These are phyloP conservation scores for Ormyrus thymus DNA, from an alignment of 2,888 invertebrate genomes.

Conservation along the genomic window DNA sequence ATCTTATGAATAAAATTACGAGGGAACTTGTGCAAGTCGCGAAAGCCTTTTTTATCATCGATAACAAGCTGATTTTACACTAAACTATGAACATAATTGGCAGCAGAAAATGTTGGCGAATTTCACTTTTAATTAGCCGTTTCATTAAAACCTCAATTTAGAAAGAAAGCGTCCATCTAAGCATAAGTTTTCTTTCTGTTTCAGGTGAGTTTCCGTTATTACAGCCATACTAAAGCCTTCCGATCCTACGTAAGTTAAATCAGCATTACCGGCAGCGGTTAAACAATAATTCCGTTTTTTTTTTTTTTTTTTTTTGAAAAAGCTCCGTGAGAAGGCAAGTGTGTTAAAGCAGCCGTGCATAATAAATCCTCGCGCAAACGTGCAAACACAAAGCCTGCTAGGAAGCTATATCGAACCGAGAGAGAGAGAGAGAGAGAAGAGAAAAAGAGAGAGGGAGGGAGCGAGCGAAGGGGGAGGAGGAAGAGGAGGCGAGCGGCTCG, in stretches of 20 bases:
- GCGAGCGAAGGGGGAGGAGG: slow-evolving; percentile 39
- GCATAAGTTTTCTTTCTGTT: slow-evolving; percentile 41
- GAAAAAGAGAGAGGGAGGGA: slow-evolving; percentile 41
- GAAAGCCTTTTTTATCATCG: too few relatives aligned
- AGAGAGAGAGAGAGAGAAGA: slow-evolving; percentile 50
- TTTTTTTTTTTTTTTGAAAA: too few relatives aligned
- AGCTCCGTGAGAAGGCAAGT: slow-evolving; percentile 14
- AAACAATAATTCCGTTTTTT: too few relatives aligned
- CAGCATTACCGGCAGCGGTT: too few relatives aligned
- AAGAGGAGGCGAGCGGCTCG: slow-evolving; percentile 56
- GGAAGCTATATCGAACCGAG: slow-evolving; percentile 38
- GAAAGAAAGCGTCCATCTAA: background rate
- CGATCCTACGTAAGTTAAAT: slow-evolving; percentile 25
- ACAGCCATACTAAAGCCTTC: background rate
- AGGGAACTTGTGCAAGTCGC: background rate
- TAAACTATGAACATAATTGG: too few relatives aligned
- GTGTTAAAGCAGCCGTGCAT: slow-evolving; percentile 56
- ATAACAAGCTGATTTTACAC: too few relatives aligned
- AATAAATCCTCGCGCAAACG: slow-evolving; percentile 52
- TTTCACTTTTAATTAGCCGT: too few relatives aligned
- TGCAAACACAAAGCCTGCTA: slow-evolving; percentile 45
- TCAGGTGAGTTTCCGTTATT: slow-evolving; percentile 45
- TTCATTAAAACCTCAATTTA: too few relatives aligned
- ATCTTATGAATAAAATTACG: too few relatives aligned
- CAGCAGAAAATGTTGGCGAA: too few relatives aligned